These are phyloP conservation scores for Syrrhaptes paradoxus DNA, from an alignment of 2,113 vertebrate genomes.

Conservation along the genomic window DNA sequence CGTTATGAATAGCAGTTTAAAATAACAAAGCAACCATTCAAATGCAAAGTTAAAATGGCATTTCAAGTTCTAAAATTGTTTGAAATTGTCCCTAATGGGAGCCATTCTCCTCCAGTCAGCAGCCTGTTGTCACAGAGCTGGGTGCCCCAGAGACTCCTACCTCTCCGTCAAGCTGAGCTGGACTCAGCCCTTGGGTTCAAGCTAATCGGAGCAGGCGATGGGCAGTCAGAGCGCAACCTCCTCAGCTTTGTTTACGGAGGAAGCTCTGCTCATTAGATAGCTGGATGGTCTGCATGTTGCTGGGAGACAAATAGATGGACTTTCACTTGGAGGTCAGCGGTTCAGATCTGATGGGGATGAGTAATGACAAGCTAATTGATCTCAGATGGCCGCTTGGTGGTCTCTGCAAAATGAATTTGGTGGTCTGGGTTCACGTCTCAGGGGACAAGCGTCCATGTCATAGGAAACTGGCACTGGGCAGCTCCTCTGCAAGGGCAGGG, in stretches of 20 bases:
- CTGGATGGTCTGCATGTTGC: not conserved
- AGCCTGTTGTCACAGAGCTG: not conserved
- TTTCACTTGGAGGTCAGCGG: conserved; percentile 36
- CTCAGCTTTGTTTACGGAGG: not conserved
- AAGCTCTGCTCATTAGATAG: conserved; percentile 18
- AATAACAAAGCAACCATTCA: conserved; percentile 22
- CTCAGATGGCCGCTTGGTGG: conserved; percentile 43
- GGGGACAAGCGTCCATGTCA: not conserved
- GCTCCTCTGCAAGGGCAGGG: not conserved
- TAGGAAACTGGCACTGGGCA: not conserved
- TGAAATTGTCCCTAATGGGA: not conserved
- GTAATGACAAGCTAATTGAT: conserved; percentile 58
- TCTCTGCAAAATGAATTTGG: conserved; percentile 47
- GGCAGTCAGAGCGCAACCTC: not conserved
- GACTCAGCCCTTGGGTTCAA: not conserved
- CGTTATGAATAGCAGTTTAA: not conserved
- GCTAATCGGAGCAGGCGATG: not conserved
- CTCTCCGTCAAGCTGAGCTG: not conserved
- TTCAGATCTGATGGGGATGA: conserved; percentile 49
- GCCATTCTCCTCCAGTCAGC: not conserved
- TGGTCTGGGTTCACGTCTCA: not conserved
- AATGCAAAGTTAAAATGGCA: not conserved
- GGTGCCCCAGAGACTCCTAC: not conserved
- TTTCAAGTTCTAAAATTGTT: not conserved
- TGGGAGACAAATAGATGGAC: conserved; percentile 1